These are phyloP conservation scores for Champsocephalus esox DNA, from an alignment of 2,797 vertebrate genomes.

Conservation along the genomic window DNA sequence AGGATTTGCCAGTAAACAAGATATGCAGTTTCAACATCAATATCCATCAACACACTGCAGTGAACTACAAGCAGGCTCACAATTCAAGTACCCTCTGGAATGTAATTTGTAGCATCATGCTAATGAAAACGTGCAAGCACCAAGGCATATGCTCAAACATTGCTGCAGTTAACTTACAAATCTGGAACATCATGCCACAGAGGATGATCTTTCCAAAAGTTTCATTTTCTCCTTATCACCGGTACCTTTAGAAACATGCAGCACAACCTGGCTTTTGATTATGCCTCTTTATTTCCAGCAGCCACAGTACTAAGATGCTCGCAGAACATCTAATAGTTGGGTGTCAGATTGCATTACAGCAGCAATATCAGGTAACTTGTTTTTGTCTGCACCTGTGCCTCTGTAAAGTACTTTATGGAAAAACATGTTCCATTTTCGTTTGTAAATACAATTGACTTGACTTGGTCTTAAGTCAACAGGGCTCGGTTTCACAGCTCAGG, in stretches of 20 bases:
- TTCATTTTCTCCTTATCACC: constrained; percentile 7
- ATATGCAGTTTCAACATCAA: neutral
- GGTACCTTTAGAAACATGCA: neutral
- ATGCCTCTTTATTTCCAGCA: constrained; percentile 8
- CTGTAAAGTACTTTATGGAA: constrained; percentile 27
- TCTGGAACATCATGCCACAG: neutral
- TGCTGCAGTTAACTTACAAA: neutral
- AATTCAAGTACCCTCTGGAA: no score
- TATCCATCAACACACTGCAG: neutral
- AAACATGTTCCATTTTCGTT: constrained; percentile 31
- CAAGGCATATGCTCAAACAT: neutral
- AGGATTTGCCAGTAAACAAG: neutral
- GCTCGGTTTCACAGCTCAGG: constrained; percentile 48
- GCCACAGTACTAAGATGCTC: neutral
- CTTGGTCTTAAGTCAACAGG: constrained; percentile 39
- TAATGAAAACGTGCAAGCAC: neutral
- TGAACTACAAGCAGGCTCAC: no score
- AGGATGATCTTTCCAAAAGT: neutral
- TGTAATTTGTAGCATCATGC: neutral
- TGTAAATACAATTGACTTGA: constrained; percentile 51
- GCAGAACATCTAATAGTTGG: constrained; percentile 12
- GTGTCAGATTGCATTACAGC: constrained; percentile 13
- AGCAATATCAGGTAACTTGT: constrained; percentile 25
- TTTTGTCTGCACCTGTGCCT: constrained; percentile 25
- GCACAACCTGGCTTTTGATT: constrained; percentile 17